Conservation (phyloP, 2,797 vertebrate species). For the Cottoperca gobio region DNA sequence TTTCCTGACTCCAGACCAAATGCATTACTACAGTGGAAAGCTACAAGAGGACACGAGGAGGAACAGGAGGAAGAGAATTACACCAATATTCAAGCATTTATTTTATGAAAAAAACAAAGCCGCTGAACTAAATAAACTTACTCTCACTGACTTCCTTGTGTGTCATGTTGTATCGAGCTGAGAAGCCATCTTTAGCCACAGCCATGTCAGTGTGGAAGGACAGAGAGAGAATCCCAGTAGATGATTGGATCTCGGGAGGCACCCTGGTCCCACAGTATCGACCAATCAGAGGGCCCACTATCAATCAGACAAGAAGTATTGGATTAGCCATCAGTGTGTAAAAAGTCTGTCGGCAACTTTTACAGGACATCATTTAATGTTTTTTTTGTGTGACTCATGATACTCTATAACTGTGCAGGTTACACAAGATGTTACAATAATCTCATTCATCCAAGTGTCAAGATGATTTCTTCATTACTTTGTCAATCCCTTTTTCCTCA, state of each 20-base stretch:
- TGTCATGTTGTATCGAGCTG: slow-evolving; percentile 92
- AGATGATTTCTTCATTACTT: slow-evolving; percentile 11
- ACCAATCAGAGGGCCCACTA: slow-evolving; percentile 97
- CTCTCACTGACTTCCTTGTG: slow-evolving; percentile 92
- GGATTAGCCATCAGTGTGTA: slow-evolving; percentile 6
- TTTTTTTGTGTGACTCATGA: slow-evolving; percentile 1
- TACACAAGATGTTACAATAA: background rate
- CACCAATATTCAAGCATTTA: background rate
- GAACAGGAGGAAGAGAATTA: background rate
- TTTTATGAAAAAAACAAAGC: background rate
- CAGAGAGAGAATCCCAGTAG: slow-evolving; percentile 94
- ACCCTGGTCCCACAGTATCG: slow-evolving; percentile 96
- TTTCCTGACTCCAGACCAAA: slow-evolving; percentile 95
- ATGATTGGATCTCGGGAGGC: slow-evolving; percentile 94
- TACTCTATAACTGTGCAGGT: background rate
- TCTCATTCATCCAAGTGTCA: slow-evolving; percentile 15
- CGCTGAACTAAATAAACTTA: slow-evolving; percentile 76
- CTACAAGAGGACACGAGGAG: slow-evolving; percentile 68
- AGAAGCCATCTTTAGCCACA: slow-evolving; percentile 96
- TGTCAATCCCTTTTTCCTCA: slow-evolving; percentile 27
- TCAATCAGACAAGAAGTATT: slow-evolving; percentile 5
- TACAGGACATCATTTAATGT: background rate
- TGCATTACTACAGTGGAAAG: slow-evolving; percentile 93
- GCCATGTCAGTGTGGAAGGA: slow-evolving; percentile 99
- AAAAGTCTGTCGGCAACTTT: background rate